phyloP scores from a whole-genome alignment of 1,140 invertebrate species.

The Andrena cerasifolii region DNA sequence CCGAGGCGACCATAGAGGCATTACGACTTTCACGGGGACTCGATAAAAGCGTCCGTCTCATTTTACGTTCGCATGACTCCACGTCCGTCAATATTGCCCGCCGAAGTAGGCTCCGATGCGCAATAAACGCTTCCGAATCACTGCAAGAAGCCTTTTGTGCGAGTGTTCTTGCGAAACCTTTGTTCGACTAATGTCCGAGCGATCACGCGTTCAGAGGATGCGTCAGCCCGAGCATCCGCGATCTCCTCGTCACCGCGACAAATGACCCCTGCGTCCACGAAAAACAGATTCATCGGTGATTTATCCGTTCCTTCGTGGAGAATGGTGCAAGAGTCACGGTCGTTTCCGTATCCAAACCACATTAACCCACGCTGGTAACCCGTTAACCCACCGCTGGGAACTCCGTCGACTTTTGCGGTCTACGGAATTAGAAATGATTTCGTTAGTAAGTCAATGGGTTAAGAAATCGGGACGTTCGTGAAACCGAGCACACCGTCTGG shows the following conservation, averaged over 20 bases:
- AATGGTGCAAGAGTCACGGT: not conserved
- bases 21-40: not conserved
- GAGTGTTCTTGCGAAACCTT: slow-evolving; percentile 11
- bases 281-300: slow-evolving; percentile 22
- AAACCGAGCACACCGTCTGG: not conserved
- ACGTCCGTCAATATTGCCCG: not conserved
- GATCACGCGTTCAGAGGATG: slow-evolving; percentile 4
- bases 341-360: too few relatives aligned
- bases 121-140: not conserved
- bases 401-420: not conserved
- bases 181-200: not conserved
- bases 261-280: slow-evolving; percentile 6
- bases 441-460: slow-evolving; percentile 34
- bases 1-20: too few relatives aligned
- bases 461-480: slow-evolving; percentile 15
- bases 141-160: not conserved
- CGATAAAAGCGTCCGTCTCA: not conserved
- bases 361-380: not conserved
- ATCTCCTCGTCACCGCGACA: slow-evolving; percentile 23
- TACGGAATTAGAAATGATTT: slow-evolving; percentile 23
- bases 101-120: not conserved
- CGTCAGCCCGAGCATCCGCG: slow-evolving; percentile 9
- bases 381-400: not conserved
- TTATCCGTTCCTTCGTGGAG: not conserved
- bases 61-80: slow-evolving; percentile 4